Base-by-base conservation (phyloP, 2,797 vertebrate genomes). In the Euthynnus affinis region DNA sequence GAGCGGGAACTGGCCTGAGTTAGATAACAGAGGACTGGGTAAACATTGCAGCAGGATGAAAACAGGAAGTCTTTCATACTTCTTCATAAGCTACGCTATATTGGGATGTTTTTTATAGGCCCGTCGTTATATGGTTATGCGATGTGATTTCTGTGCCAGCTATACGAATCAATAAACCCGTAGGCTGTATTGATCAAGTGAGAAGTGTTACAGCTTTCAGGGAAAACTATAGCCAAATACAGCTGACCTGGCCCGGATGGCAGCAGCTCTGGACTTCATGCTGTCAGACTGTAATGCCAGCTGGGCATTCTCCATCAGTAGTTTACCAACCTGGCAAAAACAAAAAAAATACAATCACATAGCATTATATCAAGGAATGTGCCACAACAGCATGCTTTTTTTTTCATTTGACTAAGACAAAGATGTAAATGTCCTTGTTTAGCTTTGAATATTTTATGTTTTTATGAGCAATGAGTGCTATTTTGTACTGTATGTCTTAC, bases 241-340 rank as follows among this genome's bases (percentile, higher is more conserved):
- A 73, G 83, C 91, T 89, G 83, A 96, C 95, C 95, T 94, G 89
- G 88, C 84, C 73, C 90, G 90, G 82, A 95, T 88, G 52, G 72
- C 78, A 48, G 88, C 81, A 37, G 93, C 90, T 80, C 73, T 91
- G 82, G 84, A 89, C 76, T 88, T 94, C 88, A 93, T 91, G 76
- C 25, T 82, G 83, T 95, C 92, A 20, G 89, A 93, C 76, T 92
- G 89, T 55, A 94, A 74, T 13, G 90, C 90, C 85, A 96, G 79
- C 37, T 93, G 88, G 58, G 93, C 91, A 0, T 96, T 95, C 82
- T 94, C 93, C 86, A 93, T 70, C 66, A 95, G 86, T 1, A 95
- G 80, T 55, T 83, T 86, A 44, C 82, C 89, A 55, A 95, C 93
- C 95, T 96, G 85, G 32, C 23, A 82, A 69, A 59, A 74, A 63